Base-by-base conservation (phyloP, 1,140 invertebrate species). In the Drosophila nasuta region DNA sequence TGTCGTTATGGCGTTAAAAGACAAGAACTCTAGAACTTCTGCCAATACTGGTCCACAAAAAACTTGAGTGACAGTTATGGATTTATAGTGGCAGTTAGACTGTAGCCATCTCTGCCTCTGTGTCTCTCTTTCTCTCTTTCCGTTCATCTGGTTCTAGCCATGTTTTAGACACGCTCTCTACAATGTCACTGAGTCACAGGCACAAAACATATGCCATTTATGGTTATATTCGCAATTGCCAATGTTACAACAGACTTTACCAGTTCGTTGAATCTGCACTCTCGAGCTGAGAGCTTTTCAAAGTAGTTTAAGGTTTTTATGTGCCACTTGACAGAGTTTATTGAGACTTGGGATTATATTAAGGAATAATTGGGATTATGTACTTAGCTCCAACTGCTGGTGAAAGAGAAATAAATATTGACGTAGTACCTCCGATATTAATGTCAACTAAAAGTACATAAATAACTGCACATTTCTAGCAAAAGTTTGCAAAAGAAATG, bases 61-160 rank as follows among this genome's bases (percentile, higher is more conserved):
- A 57, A 78, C 68, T 80, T 87, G 82, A 87, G 69, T 88, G 82
- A 87, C 82, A 87, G 82, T 87, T 87, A 88, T 87, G 83, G 83
- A 87, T 87, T 87, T 87, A 87, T 87, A 87, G 82, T 88, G 77
- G 82, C 82, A 87, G 83, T 88, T 71, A 46, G 54, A 60, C 57
- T 46, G 20, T 60, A 38, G 28, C 11, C 10, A 3, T 70, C 63
- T 45, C 68, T 45, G 35, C 54, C 38, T 10, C 38, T 65, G 41
- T 35, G 2, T 35, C 25, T 41, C 41, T 13, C 25, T 11, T 35
- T 64, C 45, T 41, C 6, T 43, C 13, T 49, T 30, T 11, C 25
- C 17, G 20, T 45, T 30, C 54, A 20, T 46, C 63, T 67, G 54
- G 68, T 58, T 70, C 13, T 62, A 30, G 59, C 68, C 73, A 75